Conservation (phyloP, 2,113 vertebrate species). For the Amphiprion ocellaris region DNA sequence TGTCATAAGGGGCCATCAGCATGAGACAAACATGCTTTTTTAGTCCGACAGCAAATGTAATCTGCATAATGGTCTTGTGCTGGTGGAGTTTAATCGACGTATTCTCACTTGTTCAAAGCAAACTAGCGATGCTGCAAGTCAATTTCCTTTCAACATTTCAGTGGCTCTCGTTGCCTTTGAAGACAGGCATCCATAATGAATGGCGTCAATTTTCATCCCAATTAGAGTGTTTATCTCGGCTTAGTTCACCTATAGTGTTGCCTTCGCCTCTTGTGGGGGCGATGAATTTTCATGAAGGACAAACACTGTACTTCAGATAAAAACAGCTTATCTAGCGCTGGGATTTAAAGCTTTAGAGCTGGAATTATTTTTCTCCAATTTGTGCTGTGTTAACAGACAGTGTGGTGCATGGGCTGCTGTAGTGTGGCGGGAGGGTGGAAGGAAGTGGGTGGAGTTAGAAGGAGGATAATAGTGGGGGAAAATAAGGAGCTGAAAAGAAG, state of each 20-base stretch:
- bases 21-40: constrained; percentile 62
- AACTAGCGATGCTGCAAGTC: constrained; percentile 66
- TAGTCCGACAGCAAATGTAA: constrained; percentile 65
- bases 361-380: constrained; percentile 76
- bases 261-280: constrained; percentile 72
- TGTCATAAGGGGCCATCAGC: constrained; percentile 55
- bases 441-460: constrained; percentile 32
- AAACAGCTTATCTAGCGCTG: constrained; percentile 74
- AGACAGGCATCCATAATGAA: constrained; percentile 81
- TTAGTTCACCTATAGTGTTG: constrained; percentile 82
- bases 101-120: constrained; percentile 74
- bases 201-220: constrained; percentile 80
- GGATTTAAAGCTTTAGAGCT: constrained; percentile 79
- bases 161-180: constrained; percentile 78
- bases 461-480: neutral
- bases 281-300: constrained; percentile 85
- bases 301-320: constrained; percentile 78
- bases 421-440: constrained; percentile 13
- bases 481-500: constrained; percentile 9
- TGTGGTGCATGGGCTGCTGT: constrained; percentile 15
- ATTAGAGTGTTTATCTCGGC: constrained; percentile 84
- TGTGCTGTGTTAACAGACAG: constrained; percentile 72
- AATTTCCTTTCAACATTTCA: constrained; percentile 80
- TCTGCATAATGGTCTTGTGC: constrained; percentile 68
- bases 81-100: constrained; percentile 65